These are phyloP conservation scores for Hypotaenidia okinawae DNA, from an alignment of 2,797 vertebrate genomes.

Conservation along the genomic window DNA sequence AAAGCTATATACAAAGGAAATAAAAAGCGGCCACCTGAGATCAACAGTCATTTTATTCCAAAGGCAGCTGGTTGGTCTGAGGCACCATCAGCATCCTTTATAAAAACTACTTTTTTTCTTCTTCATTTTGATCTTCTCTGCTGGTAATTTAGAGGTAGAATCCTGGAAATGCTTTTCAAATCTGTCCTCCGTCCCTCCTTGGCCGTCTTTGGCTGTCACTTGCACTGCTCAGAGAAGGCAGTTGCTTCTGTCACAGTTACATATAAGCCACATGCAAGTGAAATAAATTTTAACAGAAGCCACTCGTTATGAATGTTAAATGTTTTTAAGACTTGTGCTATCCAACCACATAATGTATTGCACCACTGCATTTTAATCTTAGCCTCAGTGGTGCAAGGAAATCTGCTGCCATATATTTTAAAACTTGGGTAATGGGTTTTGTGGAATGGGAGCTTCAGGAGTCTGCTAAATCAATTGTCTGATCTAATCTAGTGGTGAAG, in stretches of 20 bases:
- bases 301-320: not conserved
- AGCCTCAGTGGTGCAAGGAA: not conserved
- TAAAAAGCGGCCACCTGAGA: not conserved
- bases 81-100: not conserved
- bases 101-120: not conserved
- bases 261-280: not conserved
- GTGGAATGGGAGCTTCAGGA: not conserved
- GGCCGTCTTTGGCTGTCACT: slow-evolving; percentile 37
- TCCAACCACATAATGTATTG: not conserved
- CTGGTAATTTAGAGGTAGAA: slow-evolving; percentile 9
- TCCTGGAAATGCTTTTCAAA: slow-evolving; percentile 29
- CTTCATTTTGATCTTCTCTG: slow-evolving; percentile 24
- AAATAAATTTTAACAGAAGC: not conserved
- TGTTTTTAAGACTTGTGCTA: not conserved
- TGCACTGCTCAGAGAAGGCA: not conserved
- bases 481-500: slow-evolving; percentile 8
- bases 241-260: slow-evolving; percentile 38
- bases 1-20: not conserved
- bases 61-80: slow-evolving; percentile 40
- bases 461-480: not conserved
- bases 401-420: not conserved
- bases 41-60: slow-evolving; percentile 41
- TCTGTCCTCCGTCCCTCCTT: slow-evolving; percentile 5
- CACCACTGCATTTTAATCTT: slow-evolving; percentile 11
- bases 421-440: not conserved